Conservation (phyloP, 30 jellyfish, hydroid and myxozoan species). For the Chrysaora quinquecirrha region DNA sequence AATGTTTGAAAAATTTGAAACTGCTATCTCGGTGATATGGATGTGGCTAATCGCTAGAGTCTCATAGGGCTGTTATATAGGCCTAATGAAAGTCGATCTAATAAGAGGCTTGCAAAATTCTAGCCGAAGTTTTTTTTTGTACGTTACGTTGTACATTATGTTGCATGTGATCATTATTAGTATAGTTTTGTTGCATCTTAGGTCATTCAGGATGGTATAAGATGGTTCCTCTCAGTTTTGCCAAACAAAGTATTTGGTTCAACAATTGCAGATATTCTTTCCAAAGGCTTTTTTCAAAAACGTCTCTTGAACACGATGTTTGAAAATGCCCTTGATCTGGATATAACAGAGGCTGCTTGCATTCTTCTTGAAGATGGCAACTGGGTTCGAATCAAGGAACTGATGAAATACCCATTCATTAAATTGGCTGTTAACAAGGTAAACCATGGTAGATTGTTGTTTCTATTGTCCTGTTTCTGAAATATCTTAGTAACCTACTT, state of each 20-base stretch:
- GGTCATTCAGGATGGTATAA: slow-evolving; percentile 61
- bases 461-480: no score
- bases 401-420: slow-evolving; percentile 59
- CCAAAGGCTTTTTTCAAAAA: slow-evolving; percentile 46
- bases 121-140: no score
- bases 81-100: no score
- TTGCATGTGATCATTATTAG: no score
- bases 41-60: no score
- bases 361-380: slow-evolving; percentile 47
- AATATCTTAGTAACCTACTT: no score
- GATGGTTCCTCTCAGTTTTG: slow-evolving; percentile 38
- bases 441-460: no score
- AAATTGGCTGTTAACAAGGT: slow-evolving; percentile 65
- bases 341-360: slow-evolving; percentile 42
- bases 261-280: slow-evolving; percentile 50
- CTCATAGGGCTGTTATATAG: no score
- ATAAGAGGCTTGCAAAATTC: no score
- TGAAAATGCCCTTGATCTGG: slow-evolving; percentile 65
- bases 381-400: slow-evolving; percentile 62
- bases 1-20: no score
- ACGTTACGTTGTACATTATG: no score
- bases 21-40: no score
- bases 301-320: slow-evolving; percentile 50
- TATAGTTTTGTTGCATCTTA: neutral
- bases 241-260: slow-evolving; percentile 76